Conservation (phyloP, 1,140 invertebrate genomes). For the Pogonomyrmex barbatus region DNA sequence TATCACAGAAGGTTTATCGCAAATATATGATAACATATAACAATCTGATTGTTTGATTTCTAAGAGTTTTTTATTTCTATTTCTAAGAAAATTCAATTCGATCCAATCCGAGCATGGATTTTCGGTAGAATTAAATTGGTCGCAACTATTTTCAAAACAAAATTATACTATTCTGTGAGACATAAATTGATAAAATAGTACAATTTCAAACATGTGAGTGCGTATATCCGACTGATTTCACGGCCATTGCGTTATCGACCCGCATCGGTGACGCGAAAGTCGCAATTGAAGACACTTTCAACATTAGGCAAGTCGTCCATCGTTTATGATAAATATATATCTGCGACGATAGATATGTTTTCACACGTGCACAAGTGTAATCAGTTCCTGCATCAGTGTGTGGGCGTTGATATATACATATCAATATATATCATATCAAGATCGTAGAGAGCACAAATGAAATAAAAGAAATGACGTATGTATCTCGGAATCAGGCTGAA, state of each 20-base stretch:
- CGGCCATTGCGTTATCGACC: conserved; percentile 17
- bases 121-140: no score
- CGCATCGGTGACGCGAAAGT: conserved; percentile 7
- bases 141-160: no score
- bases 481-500: neutral
- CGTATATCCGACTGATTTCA: neutral
- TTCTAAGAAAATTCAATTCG: neutral
- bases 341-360: neutral
- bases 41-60: neutral
- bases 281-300: conserved; percentile 26
- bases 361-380: neutral
- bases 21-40: neutral
- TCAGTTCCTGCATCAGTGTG: neutral
- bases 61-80: neutral
- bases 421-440: neutral
- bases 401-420: neutral
- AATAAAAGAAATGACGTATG: neutral
- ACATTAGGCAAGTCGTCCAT: neutral
- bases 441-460: neutral
- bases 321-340: neutral
- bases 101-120: neutral
- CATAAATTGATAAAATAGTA: neutral
- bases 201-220: neutral
- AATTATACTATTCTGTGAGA: neutral
- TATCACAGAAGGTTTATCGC: neutral